Conservation (phyloP, 1,140 invertebrate genomes). For the Hyposmocoma kahamanoa region DNA sequence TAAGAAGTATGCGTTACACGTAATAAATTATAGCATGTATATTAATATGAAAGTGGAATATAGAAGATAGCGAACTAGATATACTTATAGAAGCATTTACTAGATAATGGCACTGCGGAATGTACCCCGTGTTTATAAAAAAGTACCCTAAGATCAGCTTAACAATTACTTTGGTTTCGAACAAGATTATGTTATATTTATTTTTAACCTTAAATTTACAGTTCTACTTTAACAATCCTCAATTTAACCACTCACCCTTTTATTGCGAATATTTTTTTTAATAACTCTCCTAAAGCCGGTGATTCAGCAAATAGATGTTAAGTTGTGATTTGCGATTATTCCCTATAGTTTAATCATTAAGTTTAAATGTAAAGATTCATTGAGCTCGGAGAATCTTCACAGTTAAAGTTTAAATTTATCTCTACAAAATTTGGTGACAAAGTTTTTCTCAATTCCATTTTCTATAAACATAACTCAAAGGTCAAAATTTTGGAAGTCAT, state of each 20-base stretch:
- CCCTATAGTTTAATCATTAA: conserved; percentile 57
- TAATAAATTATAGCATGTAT: neutral
- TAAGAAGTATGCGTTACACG: no score
- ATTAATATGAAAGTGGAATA: conserved; percentile 21
- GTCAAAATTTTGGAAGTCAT: neutral
- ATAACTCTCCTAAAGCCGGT: conserved; percentile 41
- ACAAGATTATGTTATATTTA: conserved; percentile 55
- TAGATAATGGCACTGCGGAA: conserved; percentile 66
- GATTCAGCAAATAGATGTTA: conserved; percentile 64
- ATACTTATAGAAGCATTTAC: conserved; percentile 56
- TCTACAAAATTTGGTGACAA: conserved; percentile 34
- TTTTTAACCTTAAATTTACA: conserved; percentile 49
- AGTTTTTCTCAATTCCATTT: conserved; percentile 17
- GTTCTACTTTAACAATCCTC: conserved; percentile 48
- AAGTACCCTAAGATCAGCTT: conserved; percentile 62
- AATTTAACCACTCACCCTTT: conserved; percentile 23
- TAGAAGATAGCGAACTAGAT: conserved; percentile 51
- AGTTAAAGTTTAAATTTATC: conserved; percentile 43
- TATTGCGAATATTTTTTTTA: conserved; percentile 20
- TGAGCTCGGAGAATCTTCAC: conserved; percentile 63
- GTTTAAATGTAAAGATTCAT: conserved; percentile 60
- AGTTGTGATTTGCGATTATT: conserved; percentile 68
- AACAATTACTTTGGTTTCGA: conserved; percentile 51
- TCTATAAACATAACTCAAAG: neutral
- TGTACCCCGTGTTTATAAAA: conserved; percentile 67